A percentile compares a stretch with the other conserved stretches of the same genome.
Evolutionary conservation across 2,113 vertebrate genomes (phyloP).

Genomic region (Pampusana beccarii): DNA sequence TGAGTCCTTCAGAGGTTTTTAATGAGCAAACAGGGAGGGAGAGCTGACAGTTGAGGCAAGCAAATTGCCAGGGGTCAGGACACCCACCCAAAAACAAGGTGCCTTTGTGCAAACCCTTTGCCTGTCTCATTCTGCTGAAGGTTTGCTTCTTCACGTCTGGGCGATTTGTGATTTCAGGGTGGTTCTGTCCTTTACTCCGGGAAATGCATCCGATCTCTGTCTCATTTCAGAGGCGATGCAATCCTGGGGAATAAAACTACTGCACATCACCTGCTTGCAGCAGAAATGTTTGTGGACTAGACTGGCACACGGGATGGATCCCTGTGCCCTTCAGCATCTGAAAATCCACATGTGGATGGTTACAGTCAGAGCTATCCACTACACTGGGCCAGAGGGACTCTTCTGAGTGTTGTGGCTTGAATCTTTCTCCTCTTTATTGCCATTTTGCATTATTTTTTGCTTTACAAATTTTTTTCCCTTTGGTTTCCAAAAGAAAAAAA

Average conservation of each 20-base stretch:
- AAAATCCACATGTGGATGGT: neutral
- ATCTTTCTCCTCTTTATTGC: neutral
- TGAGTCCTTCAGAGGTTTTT: neutral
- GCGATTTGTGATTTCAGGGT: neutral
- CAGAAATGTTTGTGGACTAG: neutral
- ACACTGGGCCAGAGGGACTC: neutral
- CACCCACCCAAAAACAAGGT: neutral
- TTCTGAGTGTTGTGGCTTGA: neutral
- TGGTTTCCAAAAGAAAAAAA: neutral
- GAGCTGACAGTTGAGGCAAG: neutral
- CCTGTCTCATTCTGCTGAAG: neutral
- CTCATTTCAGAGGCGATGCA: neutral
- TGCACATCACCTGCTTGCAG: neutral
- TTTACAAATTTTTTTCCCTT: neutral
- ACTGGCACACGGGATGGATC: neutral
- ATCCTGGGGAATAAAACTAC: neutral
- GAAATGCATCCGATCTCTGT: neutral
- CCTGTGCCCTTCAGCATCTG: neutral
- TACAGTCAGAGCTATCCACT: neutral
- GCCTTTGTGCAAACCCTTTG: neutral
- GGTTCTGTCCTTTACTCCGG: neutral
- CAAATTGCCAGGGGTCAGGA: neutral
- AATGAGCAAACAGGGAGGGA: slow-evolving; percentile 2
- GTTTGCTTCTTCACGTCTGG: neutral
- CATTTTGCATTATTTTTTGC: neutral